A percentile compares a stretch with the other conserved stretches of the same genome.
These are phyloP conservation scores for Eriosoma lanigerum DNA, from an alignment of 1,140 invertebrate species.

Conservation along the genomic window DNA sequence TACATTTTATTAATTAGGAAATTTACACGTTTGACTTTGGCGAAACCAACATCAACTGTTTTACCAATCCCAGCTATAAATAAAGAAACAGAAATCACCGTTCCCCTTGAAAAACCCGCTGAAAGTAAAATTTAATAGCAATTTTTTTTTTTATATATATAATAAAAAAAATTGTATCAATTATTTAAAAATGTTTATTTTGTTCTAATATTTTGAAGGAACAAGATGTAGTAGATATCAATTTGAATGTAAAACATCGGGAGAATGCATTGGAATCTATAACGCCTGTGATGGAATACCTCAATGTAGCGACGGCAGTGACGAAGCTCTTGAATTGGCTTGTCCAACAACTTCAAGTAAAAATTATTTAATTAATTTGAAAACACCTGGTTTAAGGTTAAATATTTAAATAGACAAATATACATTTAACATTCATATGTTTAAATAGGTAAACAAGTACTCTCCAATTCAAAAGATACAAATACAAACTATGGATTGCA, in stretches of 20 bases:
- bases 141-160: neutral
- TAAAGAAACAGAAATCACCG: constrained; percentile 47
- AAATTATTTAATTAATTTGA: neutral
- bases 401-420: too few relatives aligned
- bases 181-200: neutral
- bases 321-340: constrained; percentile 79
- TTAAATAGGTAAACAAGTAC: constrained; percentile 27
- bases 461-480: neutral
- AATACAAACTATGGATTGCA: constrained; percentile 31
- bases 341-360: constrained; percentile 63
- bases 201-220: neutral
- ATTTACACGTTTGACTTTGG: neutral
- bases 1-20: neutral
- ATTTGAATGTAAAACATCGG: constrained; percentile 80
- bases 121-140: constrained; percentile 24
- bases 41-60: constrained; percentile 9
- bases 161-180: neutral
- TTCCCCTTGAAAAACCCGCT: constrained; percentile 3
- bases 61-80: constrained; percentile 19
- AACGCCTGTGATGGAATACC: constrained; percentile 94
- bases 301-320: constrained; percentile 89
- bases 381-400: too few relatives aligned
- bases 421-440: neutral
- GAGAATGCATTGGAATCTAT: constrained; percentile 93
- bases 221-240: constrained; percentile 74